phyloP scores from a whole-genome alignment of 2,888 invertebrate species.

The Branchellion lobata region DNA sequence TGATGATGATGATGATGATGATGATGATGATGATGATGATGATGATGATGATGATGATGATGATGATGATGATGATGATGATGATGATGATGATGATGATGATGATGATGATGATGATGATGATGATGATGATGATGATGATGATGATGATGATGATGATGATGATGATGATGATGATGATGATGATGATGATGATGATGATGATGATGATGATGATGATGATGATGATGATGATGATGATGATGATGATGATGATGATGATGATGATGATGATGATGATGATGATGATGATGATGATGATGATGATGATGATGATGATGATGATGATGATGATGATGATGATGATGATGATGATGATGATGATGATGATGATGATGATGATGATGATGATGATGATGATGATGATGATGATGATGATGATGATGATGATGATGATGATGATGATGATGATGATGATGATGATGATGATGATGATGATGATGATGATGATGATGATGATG shows the following conservation, averaged over 20 bases:
- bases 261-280: slow-evolving; percentile 8
- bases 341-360: neutral
- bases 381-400: neutral
- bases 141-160: slow-evolving; percentile 1
- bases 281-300: slow-evolving; percentile 6
- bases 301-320: neutral
- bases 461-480: neutral
- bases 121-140: neutral
- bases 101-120: neutral
- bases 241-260: neutral
- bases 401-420: neutral
- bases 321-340: neutral
- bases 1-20: neutral
- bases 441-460: slow-evolving; percentile 1
- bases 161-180: slow-evolving; percentile 5
- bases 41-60: neutral
- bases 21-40: neutral
- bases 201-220: slow-evolving; percentile 1
- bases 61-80: neutral
- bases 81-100: neutral
- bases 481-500: neutral
- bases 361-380: neutral
- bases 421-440: neutral
- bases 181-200: slow-evolving; percentile 5
- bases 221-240: neutral